Base-by-base conservation (phyloP, 2,113 vertebrate genomes). In the Ellobius talpinus region DNA sequence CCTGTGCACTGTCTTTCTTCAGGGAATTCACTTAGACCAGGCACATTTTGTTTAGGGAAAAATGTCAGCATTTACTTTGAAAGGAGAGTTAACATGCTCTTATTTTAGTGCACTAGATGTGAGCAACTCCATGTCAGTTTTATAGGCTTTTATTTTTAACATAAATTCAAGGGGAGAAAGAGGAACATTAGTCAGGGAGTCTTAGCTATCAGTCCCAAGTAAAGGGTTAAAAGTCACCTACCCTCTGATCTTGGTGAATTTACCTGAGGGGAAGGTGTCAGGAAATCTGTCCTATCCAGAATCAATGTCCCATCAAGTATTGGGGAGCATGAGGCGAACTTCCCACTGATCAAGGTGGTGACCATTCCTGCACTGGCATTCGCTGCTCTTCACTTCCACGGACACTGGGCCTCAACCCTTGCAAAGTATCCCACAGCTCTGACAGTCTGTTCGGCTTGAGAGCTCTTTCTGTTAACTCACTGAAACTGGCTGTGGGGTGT, bases 71-170 rank as follows among this genome's bases (percentile, higher is more conserved):
- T 77, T 93, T 87, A 61, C 55, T 7, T 90, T 81, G 55, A 94
- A 89, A 94, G 87, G 8, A 29, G 39, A 50, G 2, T 52, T 90
- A 84, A 17, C 4, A n/a, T 55, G 92, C 93, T 14, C 68, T 50
- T 87, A 73, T 82, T 81, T 92, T 89, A 85, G 87, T 82, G 21
- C 1, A 89, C 81, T 13, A 74, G 45, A 12, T 26, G 31, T 58
- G 65, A 66, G 50, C 5, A 93, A 89, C 1, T 45, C 89, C n/a
- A 39, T 82, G 50, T 36, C 77, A 39, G 31, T 89, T 82, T 84
- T 47, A 87, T 29, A 63, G 73, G 19, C 11, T 89, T 97, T 95
- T 77, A 55, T 93, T 93, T 89, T 89, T 87, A 93, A 66, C 12
- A 39, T 55, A 89, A 84, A 79, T 42, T 58, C 42, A 91, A 17